These are phyloP conservation scores for Danio kyathit DNA, from an alignment of 2,797 vertebrate genomes.

Conservation along the genomic window DNA sequence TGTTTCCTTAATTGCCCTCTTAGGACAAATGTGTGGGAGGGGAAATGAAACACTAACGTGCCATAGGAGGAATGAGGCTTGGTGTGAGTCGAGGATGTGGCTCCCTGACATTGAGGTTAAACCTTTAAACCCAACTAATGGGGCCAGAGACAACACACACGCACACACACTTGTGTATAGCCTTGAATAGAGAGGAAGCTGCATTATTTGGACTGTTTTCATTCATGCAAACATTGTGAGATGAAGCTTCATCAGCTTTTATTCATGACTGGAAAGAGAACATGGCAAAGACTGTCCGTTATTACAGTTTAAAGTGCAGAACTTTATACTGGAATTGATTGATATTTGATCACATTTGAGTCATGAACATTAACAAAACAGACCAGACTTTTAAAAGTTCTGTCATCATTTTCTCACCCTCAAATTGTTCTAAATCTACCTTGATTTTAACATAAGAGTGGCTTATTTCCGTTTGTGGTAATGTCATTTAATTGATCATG, in stretches of 20 bases:
- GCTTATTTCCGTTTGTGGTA: no score
- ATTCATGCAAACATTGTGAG: not conserved
- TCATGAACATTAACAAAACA: not conserved
- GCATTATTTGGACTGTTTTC: not conserved
- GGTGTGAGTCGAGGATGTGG: constrained; percentile 75
- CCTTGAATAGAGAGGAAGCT: constrained; percentile 1
- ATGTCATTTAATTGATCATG: not conserved
- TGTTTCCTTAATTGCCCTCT: constrained; percentile 96
- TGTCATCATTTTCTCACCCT: not conserved
- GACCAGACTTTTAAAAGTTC: not conserved
- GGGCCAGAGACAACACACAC: constrained; percentile 72
- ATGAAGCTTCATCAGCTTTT: not conserved
- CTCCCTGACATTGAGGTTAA: constrained; percentile 80
- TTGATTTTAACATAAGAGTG: not conserved
- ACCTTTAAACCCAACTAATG: constrained; percentile 82
- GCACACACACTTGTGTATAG: constrained; percentile 37
- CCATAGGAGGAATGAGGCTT: constrained; percentile 77
- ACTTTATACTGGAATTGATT: not conserved
- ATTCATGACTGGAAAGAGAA: not conserved
- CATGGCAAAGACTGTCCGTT: not conserved
- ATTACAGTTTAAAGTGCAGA: not conserved
- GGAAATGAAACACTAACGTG: constrained; percentile 81
- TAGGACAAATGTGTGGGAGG: constrained; percentile 89
- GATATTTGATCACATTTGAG: not conserved
- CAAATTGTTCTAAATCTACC: not conserved